These are phyloP conservation scores for Antrozous pallidus DNA, from an alignment of 2,797 vertebrate genomes.

Conservation along the genomic window DNA sequence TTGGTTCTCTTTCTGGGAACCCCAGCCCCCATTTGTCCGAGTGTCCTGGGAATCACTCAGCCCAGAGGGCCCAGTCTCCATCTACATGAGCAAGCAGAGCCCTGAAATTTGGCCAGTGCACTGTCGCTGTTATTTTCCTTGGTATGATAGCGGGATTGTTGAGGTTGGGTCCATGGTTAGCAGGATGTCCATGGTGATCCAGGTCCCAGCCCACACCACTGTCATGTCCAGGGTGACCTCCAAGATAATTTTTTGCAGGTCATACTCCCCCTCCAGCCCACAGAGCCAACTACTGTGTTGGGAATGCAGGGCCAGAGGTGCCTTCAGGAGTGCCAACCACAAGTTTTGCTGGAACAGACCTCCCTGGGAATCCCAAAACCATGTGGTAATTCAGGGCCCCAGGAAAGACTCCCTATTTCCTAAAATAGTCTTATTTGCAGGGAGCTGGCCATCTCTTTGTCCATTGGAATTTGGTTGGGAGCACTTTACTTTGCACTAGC, in stretches of 20 bases:
- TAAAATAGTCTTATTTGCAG: background rate
- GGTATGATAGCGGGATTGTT: background rate
- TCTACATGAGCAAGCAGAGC: background rate
- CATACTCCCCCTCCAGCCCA: background rate
- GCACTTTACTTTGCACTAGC: background rate
- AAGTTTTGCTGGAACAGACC: background rate
- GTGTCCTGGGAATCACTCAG: background rate
- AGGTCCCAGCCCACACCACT: background rate
- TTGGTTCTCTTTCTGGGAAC: background rate
- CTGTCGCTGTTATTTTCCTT: background rate
- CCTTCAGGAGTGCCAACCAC: background rate
- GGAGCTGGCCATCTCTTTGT: background rate
- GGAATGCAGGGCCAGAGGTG: background rate
- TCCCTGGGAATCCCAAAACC: background rate
- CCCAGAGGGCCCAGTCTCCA: background rate
- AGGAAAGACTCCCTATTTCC: background rate
- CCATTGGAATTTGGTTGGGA: background rate
- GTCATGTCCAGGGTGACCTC: background rate
- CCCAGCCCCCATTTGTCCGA: background rate
- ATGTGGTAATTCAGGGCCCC: background rate
- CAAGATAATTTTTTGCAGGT: background rate
- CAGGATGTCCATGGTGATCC: background rate
- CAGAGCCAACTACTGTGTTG: background rate
- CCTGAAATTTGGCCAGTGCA: background rate
- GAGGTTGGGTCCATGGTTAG: background rate